Evolutionary conservation across 2,113 vertebrate genomes (phyloP).

Genomic region (Ellobius talpinus): DNA sequence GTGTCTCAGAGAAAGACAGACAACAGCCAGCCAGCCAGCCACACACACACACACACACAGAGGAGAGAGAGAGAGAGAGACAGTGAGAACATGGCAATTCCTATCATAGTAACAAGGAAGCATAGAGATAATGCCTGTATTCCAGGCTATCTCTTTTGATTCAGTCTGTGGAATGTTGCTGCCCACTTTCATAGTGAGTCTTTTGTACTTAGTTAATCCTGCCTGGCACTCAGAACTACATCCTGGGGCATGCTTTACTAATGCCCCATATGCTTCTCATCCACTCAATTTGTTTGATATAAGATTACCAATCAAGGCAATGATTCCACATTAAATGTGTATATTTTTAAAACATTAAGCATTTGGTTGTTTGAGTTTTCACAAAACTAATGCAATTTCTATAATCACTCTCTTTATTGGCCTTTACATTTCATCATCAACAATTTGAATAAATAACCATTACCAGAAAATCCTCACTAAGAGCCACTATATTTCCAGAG

Average conservation of each 20-base stretch:
- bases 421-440: not conserved
- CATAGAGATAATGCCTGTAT: not conserved
- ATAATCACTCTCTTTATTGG: not conserved
- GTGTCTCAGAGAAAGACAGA: not conserved
- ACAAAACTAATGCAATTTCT: not conserved
- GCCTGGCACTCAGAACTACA: not conserved
- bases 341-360: not conserved
- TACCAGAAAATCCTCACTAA: not conserved
- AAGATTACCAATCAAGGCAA: not conserved
- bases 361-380: not conserved
- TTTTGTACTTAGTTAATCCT: not conserved
- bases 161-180: not conserved
- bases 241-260: not conserved
- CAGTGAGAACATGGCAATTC: not conserved
- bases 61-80: not conserved
- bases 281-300: not conserved
- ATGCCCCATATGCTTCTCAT: not conserved
- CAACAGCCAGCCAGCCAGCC: not conserved
- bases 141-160: not conserved
- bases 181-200: not conserved
- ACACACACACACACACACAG: not conserved
- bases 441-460: not conserved
- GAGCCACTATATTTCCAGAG: not conserved
- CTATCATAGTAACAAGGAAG: not conserved
- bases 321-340: not conserved